These are phyloP conservation scores for Craterocephalus amniculus DNA, from an alignment of 2,797 vertebrate genomes.

Conservation along the genomic window DNA sequence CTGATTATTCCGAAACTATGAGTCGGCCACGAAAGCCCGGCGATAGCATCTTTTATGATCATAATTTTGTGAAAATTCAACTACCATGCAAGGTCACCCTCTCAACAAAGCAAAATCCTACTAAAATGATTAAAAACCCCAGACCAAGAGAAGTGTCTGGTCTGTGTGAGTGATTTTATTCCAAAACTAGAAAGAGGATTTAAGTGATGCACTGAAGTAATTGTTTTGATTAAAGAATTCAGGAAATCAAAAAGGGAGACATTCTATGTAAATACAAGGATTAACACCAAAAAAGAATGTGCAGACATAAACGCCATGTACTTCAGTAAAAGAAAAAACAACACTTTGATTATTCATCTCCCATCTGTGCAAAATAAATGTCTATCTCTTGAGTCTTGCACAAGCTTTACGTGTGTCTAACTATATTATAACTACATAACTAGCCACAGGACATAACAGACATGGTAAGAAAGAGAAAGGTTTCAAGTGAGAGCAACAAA, in stretches of 20 bases:
- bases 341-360: conserved; percentile 49
- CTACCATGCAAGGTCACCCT: neutral
- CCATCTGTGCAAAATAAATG: conserved; percentile 57
- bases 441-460: conserved; percentile 32
- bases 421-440: too few relatives aligned
- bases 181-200: conserved; percentile 1
- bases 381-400: conserved; percentile 16
- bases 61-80: neutral
- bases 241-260: conserved; percentile 23
- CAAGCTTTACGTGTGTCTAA: conserved; percentile 8
- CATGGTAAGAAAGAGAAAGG: conserved; percentile 33
- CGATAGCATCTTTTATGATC: neutral
- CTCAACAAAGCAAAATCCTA: neutral
- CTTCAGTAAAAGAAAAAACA: conserved; percentile 52
- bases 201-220: conserved; percentile 42
- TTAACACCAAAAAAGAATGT: conserved; percentile 42
- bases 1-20: neutral
- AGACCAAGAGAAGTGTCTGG: neutral
- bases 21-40: neutral
- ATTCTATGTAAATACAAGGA: conserved; percentile 41
- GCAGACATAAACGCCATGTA: conserved; percentile 25
- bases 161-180: neutral
- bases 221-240: conserved; percentile 44
- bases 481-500: conserved; percentile 48
- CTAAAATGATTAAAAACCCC: neutral